Evolutionary conservation across 2,113 vertebrate genomes (phyloP), one percentile per base, ranked within the genome.

Genomic region (Scortum barcoo): DNA sequence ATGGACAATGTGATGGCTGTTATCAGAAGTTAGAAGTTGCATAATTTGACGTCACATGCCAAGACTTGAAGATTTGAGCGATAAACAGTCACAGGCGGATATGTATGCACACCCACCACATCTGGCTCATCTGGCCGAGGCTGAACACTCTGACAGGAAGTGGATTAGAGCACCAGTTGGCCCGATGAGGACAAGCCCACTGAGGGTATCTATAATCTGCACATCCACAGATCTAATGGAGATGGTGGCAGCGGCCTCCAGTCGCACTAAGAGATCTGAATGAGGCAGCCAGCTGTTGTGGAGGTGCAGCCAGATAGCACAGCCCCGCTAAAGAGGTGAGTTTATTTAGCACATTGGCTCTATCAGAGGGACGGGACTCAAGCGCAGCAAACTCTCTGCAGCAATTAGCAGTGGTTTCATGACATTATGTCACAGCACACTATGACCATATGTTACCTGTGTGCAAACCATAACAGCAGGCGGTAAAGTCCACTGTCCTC

Each of bases 201-300:
- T 40, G 80, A 85, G 91, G 78, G 56, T 61, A 77, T 72, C 72
- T 84, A 48, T 87, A 89, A 93, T 91, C 88, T 88, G 77, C 71
- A 86, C 63, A 73, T 79, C 70, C 81, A 63, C 73, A 86, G 42
- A 83, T 85, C 77, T 78, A 75, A 84, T 69, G 73, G 76, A 77
- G 67, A 78, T 71, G 13, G 36, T 82, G 80, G 77, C 69, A 67
- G 65, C 36, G 20, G 80, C 57, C 66, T 86, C n/a, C 26, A 50
- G 79, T 72, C n/a, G 12, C 74, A 70, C 60, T 60, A 57, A 65
- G 73, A 86, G 53, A 82, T 57, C 54, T 63, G 62, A 85, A 68
- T 42, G 81, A 87, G 67, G 81, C 78, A 30, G 53, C 81, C 91
- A 90, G 86, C 86, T 90, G 88, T 84, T 87, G 33, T 4, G 10